Evolutionary conservation across 1,140 invertebrate genomes (phyloP).

Genomic region (Drosophila arizonae): DNA sequence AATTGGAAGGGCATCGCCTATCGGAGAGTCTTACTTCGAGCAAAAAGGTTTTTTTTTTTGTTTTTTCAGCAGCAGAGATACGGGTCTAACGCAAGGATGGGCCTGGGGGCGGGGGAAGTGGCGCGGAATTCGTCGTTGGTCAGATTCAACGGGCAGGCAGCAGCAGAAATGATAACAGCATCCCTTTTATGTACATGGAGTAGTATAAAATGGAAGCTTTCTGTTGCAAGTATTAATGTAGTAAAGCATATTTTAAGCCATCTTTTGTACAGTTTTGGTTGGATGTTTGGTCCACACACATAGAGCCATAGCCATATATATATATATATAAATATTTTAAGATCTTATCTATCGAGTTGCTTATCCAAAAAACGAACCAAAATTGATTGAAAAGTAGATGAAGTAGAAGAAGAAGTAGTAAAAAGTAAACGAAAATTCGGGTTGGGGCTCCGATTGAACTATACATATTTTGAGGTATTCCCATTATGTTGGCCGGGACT

Average conservation of each 20-base stretch:
- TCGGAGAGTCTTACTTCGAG: not conserved
- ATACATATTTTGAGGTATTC: constrained; percentile 28
- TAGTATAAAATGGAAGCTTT: constrained; percentile 74
- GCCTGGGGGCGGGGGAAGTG: not conserved
- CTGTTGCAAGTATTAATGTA: constrained; percentile 80
- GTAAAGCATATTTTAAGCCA: constrained; percentile 83
- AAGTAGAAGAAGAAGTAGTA: constrained; percentile 16
- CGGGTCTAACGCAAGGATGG: no score
- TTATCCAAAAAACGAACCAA: constrained; percentile 33
- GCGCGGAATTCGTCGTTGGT: constrained; percentile 44
- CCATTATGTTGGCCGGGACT: not conserved
- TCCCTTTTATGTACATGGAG: constrained; percentile 64
- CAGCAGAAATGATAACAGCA: constrained; percentile 65
- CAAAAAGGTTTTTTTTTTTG: not conserved
- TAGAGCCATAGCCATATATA: constrained; percentile 17
- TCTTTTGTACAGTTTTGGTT: constrained; percentile 76
- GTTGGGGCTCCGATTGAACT: constrained; percentile 10
- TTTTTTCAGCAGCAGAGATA: not conserved
- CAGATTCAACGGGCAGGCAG: constrained; percentile 35
- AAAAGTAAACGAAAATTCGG: constrained; percentile 10
- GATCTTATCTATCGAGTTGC: constrained; percentile 13
- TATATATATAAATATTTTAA: no score
- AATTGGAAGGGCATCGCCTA: not conserved
- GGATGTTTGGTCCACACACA: constrained; percentile 26
- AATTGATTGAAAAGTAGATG: constrained; percentile 10